Conservation (phyloP, 2,888 invertebrate genomes). For the Melanostoma scalare region DNA sequence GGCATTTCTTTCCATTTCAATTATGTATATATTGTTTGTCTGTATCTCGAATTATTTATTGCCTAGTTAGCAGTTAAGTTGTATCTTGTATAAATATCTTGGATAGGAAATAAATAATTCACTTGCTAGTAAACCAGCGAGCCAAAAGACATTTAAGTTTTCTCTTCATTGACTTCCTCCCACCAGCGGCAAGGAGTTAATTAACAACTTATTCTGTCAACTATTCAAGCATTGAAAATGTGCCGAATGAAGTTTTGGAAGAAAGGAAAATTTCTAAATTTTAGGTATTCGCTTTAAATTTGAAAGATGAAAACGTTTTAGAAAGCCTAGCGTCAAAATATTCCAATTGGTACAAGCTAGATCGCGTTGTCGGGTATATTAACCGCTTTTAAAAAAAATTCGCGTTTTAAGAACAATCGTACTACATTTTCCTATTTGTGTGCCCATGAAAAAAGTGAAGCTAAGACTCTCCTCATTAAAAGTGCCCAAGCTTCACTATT, state of each 20-base stretch:
- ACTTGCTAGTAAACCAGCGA: too few species aligned
- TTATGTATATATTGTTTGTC: too few species aligned
- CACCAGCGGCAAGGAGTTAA: too few species aligned
- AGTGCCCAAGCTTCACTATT: background rate
- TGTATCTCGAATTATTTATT: too few species aligned
- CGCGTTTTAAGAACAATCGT: background rate
- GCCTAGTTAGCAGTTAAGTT: too few species aligned
- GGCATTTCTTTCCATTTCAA: too few species aligned
- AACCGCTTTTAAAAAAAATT: background rate
- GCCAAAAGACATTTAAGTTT: too few species aligned
- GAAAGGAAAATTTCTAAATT: background rate
- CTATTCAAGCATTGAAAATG: conserved; percentile 6
- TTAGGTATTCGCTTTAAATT: conserved; percentile 12
- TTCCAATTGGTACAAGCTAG: conserved; percentile 26
- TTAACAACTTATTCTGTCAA: too few species aligned
- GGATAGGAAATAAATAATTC: too few species aligned
- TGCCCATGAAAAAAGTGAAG: background rate
- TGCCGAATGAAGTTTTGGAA: conserved; percentile 8
- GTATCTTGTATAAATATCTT: too few species aligned
- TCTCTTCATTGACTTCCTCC: too few species aligned
- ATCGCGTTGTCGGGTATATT: conserved; percentile 17
- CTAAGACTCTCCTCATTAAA: background rate
- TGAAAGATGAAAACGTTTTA: conserved; percentile 1
- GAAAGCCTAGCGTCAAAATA: background rate
- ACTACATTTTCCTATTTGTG: background rate